These are phyloP conservation scores for Bubo scandiacus DNA, from an alignment of 2,113 vertebrate species.

Conservation along the genomic window DNA sequence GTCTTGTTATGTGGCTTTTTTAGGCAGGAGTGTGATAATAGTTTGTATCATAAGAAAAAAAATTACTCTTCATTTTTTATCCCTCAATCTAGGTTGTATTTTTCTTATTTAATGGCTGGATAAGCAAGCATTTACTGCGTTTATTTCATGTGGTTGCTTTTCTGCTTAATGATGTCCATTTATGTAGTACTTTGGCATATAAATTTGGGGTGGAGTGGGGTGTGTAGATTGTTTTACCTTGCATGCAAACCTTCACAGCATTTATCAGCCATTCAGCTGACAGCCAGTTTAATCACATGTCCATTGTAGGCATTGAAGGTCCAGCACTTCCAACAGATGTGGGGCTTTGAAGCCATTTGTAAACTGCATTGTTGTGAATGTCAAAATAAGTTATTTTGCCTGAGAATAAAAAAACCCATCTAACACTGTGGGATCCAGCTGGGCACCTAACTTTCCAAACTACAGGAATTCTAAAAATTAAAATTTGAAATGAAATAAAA, in stretches of 20 bases:
- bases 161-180: background rate
- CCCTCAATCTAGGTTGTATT: background rate
- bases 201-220: fast-evolving
- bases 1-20: background rate
- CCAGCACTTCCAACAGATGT: background rate
- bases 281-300: background rate
- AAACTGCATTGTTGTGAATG: background rate
- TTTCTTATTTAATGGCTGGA: background rate
- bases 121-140: background rate
- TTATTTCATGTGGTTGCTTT: background rate
- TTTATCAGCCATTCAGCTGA: background rate
- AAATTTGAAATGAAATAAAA: background rate
- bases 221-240: background rate
- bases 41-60: background rate
- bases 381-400: background rate
- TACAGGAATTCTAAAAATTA: background rate
- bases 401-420: background rate
- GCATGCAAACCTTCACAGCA: background rate
- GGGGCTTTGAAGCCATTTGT: background rate
- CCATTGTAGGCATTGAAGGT: background rate
- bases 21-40: background rate
- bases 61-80: background rate
- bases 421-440: background rate
- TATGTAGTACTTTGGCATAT: background rate
- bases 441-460: background rate